Evolutionary conservation across 2,113 vertebrate genomes (phyloP).

Genomic region (Noctilio leporinus): DNA sequence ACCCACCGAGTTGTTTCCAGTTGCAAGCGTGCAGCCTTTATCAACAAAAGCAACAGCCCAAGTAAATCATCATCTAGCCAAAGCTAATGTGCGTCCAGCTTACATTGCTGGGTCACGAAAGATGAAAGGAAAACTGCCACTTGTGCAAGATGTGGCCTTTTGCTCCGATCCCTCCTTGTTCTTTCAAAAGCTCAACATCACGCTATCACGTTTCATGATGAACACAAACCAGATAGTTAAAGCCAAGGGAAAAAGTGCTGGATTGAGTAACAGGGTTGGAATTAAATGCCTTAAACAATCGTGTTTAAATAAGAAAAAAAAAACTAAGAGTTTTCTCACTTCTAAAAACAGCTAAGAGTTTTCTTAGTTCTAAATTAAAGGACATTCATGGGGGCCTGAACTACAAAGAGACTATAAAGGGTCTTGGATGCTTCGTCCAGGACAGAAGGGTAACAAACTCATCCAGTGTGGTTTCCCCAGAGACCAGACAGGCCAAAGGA

Average conservation of each 20-base stretch:
- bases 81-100: conserved; percentile 28
- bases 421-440: neutral
- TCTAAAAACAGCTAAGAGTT: neutral
- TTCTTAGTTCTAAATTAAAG: conserved; percentile 36
- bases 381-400: conserved; percentile 21
- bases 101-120: conserved; percentile 59
- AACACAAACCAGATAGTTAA: conserved; percentile 74
- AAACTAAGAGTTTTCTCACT: neutral
- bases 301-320: neutral
- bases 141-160: neutral
- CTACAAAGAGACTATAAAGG: neutral
- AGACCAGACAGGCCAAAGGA: neutral
- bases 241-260: conserved; percentile 55
- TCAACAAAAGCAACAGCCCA: neutral
- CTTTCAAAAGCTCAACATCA: conserved; percentile 28
- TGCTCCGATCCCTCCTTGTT: neutral
- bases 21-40: neutral
- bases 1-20: neutral
- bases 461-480: neutral
- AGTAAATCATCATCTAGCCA: neutral
- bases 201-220: conserved; percentile 66
- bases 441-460: neutral
- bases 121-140: conserved; percentile 10
- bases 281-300: conserved; percentile 61
- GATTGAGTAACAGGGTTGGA: conserved; percentile 71